These are phyloP conservation scores for Cynoglossus semilaevis DNA, from an alignment of 2,113 vertebrate genomes.

Conservation along the genomic window DNA sequence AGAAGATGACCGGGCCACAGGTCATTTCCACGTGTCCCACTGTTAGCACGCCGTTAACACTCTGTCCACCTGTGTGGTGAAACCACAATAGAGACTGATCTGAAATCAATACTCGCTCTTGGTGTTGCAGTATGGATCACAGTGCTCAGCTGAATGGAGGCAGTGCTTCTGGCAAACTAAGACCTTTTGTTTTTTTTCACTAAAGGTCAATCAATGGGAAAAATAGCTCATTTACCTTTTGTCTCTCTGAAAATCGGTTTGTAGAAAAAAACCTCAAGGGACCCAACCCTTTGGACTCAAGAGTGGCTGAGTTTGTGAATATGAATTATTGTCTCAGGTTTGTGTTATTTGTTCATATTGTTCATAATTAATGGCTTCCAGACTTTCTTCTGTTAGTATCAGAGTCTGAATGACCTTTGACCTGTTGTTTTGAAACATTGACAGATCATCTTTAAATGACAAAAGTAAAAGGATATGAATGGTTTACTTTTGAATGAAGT, in stretches of 20 bases:
- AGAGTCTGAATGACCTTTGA: no score
- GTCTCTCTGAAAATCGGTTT: slow-evolving; percentile 18
- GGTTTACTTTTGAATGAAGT: no score
- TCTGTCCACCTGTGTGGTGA: slow-evolving; percentile 24
- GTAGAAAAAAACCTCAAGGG: no score
- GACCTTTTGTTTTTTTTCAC: slow-evolving; percentile 17
- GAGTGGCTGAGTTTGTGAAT: no score
- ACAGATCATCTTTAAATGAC: no score
- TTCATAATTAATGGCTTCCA: no score
- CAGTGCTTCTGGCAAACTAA: slow-evolving; percentile 7
- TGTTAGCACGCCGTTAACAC: slow-evolving; percentile 26
- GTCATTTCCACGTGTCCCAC: slow-evolving; percentile 17
- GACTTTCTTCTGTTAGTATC: no score
- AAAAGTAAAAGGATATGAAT: no score
- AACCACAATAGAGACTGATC: slow-evolving; percentile 33
- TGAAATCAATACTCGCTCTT: slow-evolving; percentile 44
- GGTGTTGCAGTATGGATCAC: slow-evolving; percentile 31
- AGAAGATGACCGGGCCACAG: slow-evolving; percentile 28
- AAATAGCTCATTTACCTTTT: slow-evolving; percentile 2
- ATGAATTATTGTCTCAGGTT: no score
- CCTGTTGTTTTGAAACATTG: no score
- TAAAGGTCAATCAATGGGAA: slow-evolving; percentile 42
- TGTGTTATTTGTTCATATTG: no score
- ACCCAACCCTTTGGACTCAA: no score
- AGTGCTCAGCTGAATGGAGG: slow-evolving; percentile 27